These are phyloP conservation scores for Bemisia tabaci DNA, from an alignment of 1,140 invertebrate species.

Conservation along the genomic window DNA sequence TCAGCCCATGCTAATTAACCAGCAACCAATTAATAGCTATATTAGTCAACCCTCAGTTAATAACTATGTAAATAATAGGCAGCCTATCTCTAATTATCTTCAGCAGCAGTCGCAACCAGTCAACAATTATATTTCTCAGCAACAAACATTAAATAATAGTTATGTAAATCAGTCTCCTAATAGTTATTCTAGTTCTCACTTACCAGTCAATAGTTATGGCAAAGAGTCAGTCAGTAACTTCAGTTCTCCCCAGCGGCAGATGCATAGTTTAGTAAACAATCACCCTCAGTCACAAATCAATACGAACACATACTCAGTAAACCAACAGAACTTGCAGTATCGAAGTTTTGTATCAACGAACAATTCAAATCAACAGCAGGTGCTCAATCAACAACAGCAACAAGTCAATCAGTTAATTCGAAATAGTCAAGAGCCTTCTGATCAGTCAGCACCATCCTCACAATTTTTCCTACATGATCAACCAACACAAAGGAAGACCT, in stretches of 20 bases:
- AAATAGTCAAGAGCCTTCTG: constrained; percentile 3
- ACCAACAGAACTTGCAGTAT: not conserved
- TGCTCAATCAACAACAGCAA: constrained; percentile 8
- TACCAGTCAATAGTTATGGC: not conserved
- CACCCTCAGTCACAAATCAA: not conserved
- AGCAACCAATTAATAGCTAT: not conserved
- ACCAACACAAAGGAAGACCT: constrained; percentile 1
- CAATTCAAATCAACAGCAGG: not conserved
- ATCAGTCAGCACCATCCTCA: not conserved
- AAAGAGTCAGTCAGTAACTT: not conserved
- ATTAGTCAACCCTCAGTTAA: not conserved
- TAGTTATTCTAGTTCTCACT: not conserved
- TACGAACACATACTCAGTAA: not conserved
- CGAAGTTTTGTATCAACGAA: not conserved
- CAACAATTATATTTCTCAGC: not conserved
- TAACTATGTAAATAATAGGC: not conserved
- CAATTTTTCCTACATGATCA: not conserved
- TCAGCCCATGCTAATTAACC: not conserved
- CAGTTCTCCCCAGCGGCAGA: constrained; percentile 6
- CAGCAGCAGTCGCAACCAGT: not conserved
- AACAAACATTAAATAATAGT: not conserved
- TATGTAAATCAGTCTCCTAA: not conserved
- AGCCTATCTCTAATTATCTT: not conserved
- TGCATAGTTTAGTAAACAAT: constrained; percentile 15
- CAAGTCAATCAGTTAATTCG: constrained; percentile 4